Conservation (phyloP, 2,888 invertebrate species). For the Cerastis rubricosa region DNA sequence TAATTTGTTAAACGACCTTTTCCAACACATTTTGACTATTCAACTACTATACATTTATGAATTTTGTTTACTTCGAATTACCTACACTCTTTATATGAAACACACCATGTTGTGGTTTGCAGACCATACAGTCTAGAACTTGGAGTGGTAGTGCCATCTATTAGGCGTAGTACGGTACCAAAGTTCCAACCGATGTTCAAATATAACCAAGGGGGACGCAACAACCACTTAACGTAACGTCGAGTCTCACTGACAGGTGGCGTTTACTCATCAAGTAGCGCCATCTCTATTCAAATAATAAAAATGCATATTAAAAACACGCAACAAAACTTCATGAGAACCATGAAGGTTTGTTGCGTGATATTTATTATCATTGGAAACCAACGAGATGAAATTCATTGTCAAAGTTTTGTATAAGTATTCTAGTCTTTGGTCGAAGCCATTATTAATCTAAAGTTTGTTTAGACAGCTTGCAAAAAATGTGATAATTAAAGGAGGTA, state of each 20-base stretch:
- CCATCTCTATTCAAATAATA: slow-evolving; percentile 30
- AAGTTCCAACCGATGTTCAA: not conserved
- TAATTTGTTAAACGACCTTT: not conserved
- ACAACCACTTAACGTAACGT: not conserved
- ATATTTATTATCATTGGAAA: slow-evolving; percentile 28
- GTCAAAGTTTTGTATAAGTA: slow-evolving; percentile 9
- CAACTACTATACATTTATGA: not conserved
- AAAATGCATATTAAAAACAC: not conserved
- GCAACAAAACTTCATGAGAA: slow-evolving; percentile 2
- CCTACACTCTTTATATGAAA: not conserved
- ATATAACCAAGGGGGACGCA: not conserved
- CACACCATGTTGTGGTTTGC: no score
- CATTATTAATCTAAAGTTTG: slow-evolving; percentile 15
- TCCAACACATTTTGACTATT: not conserved
- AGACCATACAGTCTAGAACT: not conserved
- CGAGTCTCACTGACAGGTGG: slow-evolving; percentile 30
- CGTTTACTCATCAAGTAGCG: not conserved
- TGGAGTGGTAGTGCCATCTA: slow-evolving; percentile 12
- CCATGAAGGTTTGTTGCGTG: no score
- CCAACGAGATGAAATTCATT: slow-evolving; percentile 27
- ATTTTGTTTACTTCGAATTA: not conserved
- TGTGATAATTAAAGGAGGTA: slow-evolving; percentile 35
- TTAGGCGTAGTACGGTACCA: not conserved
- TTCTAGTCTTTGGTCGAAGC: slow-evolving; percentile 11
- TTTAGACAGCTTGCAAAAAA: slow-evolving; percentile 49